These are phyloP conservation scores for Drosophila nr. perissopoda DNA, from an alignment of 2,888 invertebrate species.

Conservation along the genomic window DNA sequence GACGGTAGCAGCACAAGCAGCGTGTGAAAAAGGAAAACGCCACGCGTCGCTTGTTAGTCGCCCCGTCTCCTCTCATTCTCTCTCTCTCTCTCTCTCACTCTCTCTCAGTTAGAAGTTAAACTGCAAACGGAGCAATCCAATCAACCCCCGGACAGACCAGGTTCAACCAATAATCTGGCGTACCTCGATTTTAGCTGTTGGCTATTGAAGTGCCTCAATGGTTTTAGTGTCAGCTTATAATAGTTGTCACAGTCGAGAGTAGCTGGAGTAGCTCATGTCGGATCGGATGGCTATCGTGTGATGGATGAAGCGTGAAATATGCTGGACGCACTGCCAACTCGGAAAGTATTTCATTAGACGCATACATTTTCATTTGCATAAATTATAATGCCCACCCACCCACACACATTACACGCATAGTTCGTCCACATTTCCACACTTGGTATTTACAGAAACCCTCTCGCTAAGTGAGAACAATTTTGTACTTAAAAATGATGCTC, in stretches of 20 bases:
- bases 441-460: constrained; percentile 28
- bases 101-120: constrained; percentile 63
- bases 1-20: constrained; percentile 23
- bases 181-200: constrained; percentile 21
- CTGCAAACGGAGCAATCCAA: constrained; percentile 59
- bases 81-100: neutral
- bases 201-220: constrained; percentile 72
- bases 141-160: constrained; percentile 62
- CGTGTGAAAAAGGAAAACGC: constrained; percentile 69
- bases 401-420: constrained; percentile 28
- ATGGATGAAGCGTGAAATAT: constrained; percentile 73
- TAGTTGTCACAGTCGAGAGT: constrained; percentile 71
- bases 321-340: constrained; percentile 9
- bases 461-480: neutral
- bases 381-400: constrained; percentile 42
- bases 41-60: constrained; percentile 75
- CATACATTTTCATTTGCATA: constrained; percentile 48
- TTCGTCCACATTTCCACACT: constrained; percentile 13
- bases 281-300: constrained; percentile 60
- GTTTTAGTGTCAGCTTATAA: constrained; percentile 78
- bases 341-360: constrained; percentile 19
- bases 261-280: constrained; percentile 9
- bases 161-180: constrained; percentile 9
- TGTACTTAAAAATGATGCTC: neutral
- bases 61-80: constrained; percentile 7